A percentile compares a stretch with the other conserved stretches of the same genome.
These are phyloP conservation scores for Axinella damicornis DNA, from an alignment of 37 sponge, comb jelly and placozoan species.

Conservation along the genomic window DNA sequence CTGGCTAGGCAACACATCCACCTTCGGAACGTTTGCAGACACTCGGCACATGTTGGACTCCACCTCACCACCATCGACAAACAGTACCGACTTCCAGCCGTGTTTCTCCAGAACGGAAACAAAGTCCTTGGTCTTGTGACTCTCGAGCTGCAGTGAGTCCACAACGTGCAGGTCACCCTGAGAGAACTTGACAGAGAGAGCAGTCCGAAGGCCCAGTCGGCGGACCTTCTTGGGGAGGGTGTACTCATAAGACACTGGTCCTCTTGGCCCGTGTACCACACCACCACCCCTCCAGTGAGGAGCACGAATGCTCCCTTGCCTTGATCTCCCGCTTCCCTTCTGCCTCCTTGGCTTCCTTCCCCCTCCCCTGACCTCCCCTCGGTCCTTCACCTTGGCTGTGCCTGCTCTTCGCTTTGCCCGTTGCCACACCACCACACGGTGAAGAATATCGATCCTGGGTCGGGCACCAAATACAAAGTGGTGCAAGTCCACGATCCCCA, in stretches of 20 bases:
- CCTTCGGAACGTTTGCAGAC: slow-evolving; percentile 57
- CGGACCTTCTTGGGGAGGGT: slow-evolving; percentile 83
- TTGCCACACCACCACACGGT: slow-evolving; percentile 92
- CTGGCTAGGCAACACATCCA: slow-evolving; percentile 76
- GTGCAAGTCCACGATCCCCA: slow-evolving; percentile 72
- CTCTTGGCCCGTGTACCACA: slow-evolving; percentile 89
- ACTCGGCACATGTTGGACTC: slow-evolving; percentile 61
- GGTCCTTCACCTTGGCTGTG: slow-evolving; percentile 79
- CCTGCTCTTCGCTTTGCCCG: slow-evolving; percentile 83
- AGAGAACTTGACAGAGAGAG: slow-evolving; percentile 84
- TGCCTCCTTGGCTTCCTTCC: slow-evolving; percentile 90
- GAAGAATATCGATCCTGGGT: slow-evolving; percentile 88
- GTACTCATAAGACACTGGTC: slow-evolving; percentile 80
- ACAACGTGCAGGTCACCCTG: slow-evolving; percentile 90
- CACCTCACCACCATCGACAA: slow-evolving; percentile 84
- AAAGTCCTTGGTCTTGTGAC: slow-evolving; percentile 60
- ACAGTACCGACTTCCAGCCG: slow-evolving; percentile 71
- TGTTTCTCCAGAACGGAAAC: slow-evolving; percentile 53
- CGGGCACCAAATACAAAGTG: slow-evolving; percentile 72
- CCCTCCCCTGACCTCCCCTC: slow-evolving; percentile 92
- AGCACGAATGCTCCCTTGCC: slow-evolving; percentile 91
- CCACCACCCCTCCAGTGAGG: slow-evolving; percentile 87
- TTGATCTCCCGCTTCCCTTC: slow-evolving; percentile 85
- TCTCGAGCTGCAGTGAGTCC: slow-evolving; percentile 59
- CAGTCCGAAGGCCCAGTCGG: slow-evolving; percentile 69